Conservation (phyloP, 2,888 invertebrate genomes). For the Tiphia femorata region DNA sequence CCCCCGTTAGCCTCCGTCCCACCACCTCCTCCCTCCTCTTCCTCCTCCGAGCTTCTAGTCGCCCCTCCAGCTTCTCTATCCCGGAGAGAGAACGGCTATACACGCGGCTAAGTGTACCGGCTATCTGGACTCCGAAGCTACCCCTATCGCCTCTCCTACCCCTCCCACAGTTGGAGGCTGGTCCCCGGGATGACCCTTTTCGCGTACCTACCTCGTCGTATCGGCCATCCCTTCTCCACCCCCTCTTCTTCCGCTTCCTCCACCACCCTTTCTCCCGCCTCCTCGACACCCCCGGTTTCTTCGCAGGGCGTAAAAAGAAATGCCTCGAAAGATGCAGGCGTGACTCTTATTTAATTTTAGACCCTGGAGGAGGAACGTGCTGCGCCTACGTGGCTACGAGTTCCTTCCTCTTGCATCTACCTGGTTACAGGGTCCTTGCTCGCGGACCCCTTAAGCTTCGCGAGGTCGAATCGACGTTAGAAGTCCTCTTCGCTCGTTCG, state of each 20-base stretch:
- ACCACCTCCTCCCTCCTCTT: conserved; percentile 11
- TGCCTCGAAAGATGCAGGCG: conserved; percentile 34
- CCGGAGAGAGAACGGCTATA: conserved; percentile 51
- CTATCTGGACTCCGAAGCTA: conserved; percentile 51
- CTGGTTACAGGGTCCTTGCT: no score
- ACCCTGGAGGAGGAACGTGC: conserved; percentile 6
- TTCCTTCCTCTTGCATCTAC: no score
- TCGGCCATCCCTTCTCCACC: conserved; percentile 22
- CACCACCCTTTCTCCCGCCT: conserved; percentile 17
- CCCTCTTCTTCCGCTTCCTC: background rate
- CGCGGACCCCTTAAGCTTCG: no score
- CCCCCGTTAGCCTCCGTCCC: conserved; percentile 26
- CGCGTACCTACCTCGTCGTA: conserved; percentile 35
- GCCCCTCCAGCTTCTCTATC: conserved; percentile 23
- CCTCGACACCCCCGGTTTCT: conserved; percentile 14
- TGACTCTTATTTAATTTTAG: conserved; percentile 47
- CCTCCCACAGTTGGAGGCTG: conserved; percentile 35
- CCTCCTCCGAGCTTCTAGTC: conserved; percentile 3
- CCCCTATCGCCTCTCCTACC: conserved; percentile 38
- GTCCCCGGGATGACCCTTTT: conserved; percentile 51
- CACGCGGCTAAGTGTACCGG: conserved; percentile 55
- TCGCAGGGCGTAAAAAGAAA: conserved; percentile 28
- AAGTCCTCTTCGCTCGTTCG: no score
- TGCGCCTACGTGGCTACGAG: no score
- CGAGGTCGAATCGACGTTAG: no score